Conservation (phyloP, 37 sponge, comb jelly and placozoan species). For the Hexactinellida sp. region DNA sequence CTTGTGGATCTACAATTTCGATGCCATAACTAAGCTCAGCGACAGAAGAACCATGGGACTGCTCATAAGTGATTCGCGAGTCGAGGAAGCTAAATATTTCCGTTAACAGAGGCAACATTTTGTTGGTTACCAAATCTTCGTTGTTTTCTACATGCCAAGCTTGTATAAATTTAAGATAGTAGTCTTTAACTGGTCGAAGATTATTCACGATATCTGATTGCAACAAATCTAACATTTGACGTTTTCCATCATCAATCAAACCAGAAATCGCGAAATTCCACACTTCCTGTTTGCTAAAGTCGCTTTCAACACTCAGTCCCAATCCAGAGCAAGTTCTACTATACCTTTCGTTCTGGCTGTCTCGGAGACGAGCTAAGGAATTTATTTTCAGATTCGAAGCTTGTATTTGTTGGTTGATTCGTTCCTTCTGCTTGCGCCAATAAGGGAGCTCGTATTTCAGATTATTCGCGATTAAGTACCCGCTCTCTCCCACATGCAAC, state of each 20-base stretch:
- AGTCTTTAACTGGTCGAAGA: neutral
- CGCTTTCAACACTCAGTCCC: slow-evolving; percentile 16
- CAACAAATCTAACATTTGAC: neutral
- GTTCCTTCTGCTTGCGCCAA: neutral
- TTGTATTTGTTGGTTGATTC: neutral
- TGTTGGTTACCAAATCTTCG: neutral
- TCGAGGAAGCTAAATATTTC: neutral
- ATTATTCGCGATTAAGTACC: neutral
- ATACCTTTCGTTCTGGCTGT: neutral
- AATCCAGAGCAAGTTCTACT: neutral
- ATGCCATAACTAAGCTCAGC: neutral
- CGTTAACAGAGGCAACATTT: neutral
- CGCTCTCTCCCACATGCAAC: neutral
- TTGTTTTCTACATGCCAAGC: neutral
- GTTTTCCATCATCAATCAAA: neutral
- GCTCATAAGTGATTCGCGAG: neutral
- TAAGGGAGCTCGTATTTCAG: slow-evolving; percentile 8
- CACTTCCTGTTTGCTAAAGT: slow-evolving; percentile 8
- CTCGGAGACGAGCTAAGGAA: neutral
- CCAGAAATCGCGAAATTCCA: slow-evolving; percentile 3
- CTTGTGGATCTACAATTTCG: neutral
- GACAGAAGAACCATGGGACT: neutral
- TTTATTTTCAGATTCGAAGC: neutral
- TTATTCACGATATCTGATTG: neutral
- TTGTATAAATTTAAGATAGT: neutral